Percentiles rank a stretch among this genome's conserved stretches.
Conservation (phyloP, 1,140 invertebrate genomes). For the Episyrphus balteatus region DNA sequence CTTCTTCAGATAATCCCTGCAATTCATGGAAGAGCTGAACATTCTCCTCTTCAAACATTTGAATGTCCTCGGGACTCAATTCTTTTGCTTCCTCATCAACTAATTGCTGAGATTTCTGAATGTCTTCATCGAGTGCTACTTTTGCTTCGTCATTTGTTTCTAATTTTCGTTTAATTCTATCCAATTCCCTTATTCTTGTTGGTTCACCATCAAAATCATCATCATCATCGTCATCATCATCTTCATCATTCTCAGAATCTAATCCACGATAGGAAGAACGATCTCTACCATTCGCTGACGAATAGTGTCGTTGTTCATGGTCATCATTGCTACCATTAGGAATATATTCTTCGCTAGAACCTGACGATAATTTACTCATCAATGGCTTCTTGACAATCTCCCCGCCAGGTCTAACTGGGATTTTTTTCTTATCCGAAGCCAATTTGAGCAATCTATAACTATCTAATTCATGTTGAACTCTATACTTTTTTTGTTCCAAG, state of each 20-base stretch:
- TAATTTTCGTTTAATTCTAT: not conserved
- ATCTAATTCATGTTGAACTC: constrained; percentile 74
- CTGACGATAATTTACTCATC: constrained; percentile 12
- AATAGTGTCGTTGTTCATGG: constrained; percentile 13
- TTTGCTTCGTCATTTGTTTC: constrained; percentile 10
- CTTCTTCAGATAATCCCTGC: constrained; percentile 65
- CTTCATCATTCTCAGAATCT: constrained; percentile 18
- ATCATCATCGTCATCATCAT: constrained; percentile 7
- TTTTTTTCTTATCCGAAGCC: constrained; percentile 40
- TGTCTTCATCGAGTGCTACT: constrained; percentile 28
- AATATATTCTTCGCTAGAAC: not conserved
- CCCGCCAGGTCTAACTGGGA: constrained; percentile 25
- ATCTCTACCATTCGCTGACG: too few species aligned
- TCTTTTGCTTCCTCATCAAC: constrained; percentile 42
- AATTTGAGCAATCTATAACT: constrained; percentile 66
- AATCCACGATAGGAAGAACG: constrained; percentile 9
- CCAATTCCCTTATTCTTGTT: not conserved
- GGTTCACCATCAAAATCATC: not conserved
- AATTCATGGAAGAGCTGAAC: constrained; percentile 72
- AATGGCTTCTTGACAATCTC: constrained; percentile 5
- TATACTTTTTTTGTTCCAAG: constrained; percentile 73
- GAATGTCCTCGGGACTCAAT: constrained; percentile 74
- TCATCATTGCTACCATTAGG: constrained; percentile 1
- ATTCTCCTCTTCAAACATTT: constrained; percentile 83
- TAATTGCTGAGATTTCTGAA: constrained; percentile 21